Conservation (phyloP, 1,140 invertebrate species). For the Pogonus chalceus region DNA sequence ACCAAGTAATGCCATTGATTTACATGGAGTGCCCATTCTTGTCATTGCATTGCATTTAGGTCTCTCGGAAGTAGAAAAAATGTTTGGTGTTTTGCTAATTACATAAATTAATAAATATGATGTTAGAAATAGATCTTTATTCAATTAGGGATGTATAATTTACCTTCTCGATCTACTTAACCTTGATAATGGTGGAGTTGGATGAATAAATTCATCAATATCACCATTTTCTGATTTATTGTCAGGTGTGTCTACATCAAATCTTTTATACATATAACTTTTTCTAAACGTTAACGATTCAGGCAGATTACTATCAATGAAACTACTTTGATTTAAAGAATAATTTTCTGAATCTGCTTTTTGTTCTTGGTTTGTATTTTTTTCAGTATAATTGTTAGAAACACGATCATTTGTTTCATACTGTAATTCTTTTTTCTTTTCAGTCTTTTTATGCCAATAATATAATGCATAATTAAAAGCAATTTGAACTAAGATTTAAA, state of each 20-base stretch:
- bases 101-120: conserved; percentile 26
- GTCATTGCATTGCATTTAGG: conserved; percentile 26
- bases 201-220: background rate
- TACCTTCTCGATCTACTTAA: conserved; percentile 6
- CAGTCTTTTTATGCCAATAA: background rate
- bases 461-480: conserved; percentile 11
- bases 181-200: background rate
- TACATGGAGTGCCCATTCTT: conserved; percentile 29
- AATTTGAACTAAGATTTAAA: conserved; percentile 18
- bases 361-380: background rate
- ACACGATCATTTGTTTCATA: background rate
- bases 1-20: conserved; percentile 21
- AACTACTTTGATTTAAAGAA: too few relatives aligned
- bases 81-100: conserved; percentile 25
- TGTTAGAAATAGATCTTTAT: conserved; percentile 21
- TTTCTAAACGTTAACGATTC: background rate
- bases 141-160: conserved; percentile 15
- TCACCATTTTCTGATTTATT: background rate
- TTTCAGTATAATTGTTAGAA: background rate
- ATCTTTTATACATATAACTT: background rate
- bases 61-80: conserved; percentile 15
- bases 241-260: background rate
- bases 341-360: background rate
- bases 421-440: background rate
- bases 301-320: background rate